phyloP scores from a whole-genome alignment of 2,888 invertebrate genomes.

The Stomorhina lunata region DNA sequence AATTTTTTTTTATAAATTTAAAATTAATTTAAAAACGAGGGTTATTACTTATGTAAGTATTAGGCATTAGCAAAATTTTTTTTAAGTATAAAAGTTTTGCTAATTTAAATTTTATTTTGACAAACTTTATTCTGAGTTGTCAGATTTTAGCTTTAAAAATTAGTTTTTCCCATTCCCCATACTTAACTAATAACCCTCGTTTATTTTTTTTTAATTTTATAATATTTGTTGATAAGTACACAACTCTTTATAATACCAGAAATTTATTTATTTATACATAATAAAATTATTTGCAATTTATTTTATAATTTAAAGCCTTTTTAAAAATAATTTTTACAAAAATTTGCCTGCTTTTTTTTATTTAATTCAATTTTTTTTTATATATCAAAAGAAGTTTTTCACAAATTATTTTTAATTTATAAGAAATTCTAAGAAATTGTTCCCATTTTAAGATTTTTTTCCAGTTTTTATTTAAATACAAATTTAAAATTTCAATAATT shows the following conservation, averaged over 20 bases:
- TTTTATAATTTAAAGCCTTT: background rate
- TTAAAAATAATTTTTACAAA: background rate
- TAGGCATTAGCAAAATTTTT: too few relatives aligned
- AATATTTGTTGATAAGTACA: background rate
- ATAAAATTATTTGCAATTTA: background rate
- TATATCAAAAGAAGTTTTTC: conserved; percentile 30
- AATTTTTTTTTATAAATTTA: conserved; percentile 2
- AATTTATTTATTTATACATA: too few relatives aligned
- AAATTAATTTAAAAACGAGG: too few relatives aligned
- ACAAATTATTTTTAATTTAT: conserved; percentile 18
- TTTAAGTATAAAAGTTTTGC: too few relatives aligned
- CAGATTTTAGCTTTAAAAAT: too few relatives aligned
- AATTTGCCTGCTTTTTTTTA: conserved; percentile 10
- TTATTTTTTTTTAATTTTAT: background rate
- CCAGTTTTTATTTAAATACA: background rate
- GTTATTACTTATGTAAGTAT: too few relatives aligned
- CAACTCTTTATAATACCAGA: background rate
- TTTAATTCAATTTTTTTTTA: conserved; percentile 21
- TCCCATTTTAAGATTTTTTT: conserved; percentile 33
- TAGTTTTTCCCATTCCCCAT: too few relatives aligned
- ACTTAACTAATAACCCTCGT: too few relatives aligned
- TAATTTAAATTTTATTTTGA: too few relatives aligned
- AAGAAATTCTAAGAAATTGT: conserved; percentile 60
- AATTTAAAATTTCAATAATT: background rate
- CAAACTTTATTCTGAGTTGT: too few relatives aligned